Evolutionary conservation across 2,113 vertebrate species (phyloP).

Genomic region (Halichoeres trimaculatus): DNA sequence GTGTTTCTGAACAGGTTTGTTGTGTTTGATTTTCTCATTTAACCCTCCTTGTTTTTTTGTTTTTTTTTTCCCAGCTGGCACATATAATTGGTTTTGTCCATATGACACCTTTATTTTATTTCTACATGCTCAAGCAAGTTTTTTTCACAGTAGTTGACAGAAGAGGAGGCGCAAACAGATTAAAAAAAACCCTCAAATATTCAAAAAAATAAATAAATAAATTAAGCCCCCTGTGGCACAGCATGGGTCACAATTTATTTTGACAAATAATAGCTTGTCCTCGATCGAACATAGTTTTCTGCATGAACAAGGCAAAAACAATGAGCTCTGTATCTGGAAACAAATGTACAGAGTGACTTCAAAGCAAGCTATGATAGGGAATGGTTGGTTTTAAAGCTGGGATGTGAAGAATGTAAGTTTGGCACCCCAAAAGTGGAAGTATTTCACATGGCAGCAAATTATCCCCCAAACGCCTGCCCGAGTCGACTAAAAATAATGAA

Average conservation of each 20-base stretch:
- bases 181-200: neutral
- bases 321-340: no score
- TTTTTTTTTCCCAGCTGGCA: slow-evolving; percentile 46
- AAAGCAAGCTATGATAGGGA: neutral
- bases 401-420: neutral
- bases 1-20: slow-evolving; percentile 35
- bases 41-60: slow-evolving; percentile 21
- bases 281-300: neutral
- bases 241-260: slow-evolving; percentile 3
- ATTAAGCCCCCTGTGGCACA: neutral
- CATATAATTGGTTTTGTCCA: slow-evolving; percentile 19
- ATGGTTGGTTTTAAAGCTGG: neutral
- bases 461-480: neutral
- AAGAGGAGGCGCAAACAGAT: slow-evolving; percentile 10
- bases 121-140: slow-evolving; percentile 65
- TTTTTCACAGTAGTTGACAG: slow-evolving; percentile 21
- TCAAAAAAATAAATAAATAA: slow-evolving; percentile 24
- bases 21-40: slow-evolving; percentile 4
- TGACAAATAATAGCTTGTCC: slow-evolving; percentile 10
- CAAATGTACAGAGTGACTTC: no score
- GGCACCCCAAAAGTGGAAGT: neutral
- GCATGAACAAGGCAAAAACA: neutral
- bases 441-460: neutral
- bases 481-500: neutral
- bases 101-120: slow-evolving; percentile 27